These are phyloP conservation scores for Callithrix jacchus DNA, from an alignment of 2,113 vertebrate genomes.

Conservation along the genomic window DNA sequence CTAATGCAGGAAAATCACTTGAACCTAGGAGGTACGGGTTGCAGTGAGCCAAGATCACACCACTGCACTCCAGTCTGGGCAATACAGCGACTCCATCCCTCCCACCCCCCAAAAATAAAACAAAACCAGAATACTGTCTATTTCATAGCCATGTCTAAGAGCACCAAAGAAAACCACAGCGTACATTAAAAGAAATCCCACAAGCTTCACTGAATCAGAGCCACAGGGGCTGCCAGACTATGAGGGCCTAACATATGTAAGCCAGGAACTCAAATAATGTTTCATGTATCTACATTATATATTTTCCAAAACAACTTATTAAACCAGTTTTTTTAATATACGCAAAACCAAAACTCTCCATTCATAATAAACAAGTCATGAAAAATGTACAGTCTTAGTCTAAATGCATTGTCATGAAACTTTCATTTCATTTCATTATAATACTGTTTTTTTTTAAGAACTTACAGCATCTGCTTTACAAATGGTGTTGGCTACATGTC, in stretches of 20 bases:
- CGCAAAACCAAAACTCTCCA: slow-evolving; percentile 9
- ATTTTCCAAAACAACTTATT: slow-evolving; percentile 19
- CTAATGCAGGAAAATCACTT: no score
- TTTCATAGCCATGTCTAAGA: neutral
- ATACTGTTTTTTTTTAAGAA: slow-evolving; percentile 42
- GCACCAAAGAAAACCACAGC: neutral
- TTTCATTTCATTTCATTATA: slow-evolving; percentile 24
- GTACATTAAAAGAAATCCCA: neutral
- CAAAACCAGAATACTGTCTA: neutral
- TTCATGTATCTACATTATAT: neutral
- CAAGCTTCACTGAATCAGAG: neutral
- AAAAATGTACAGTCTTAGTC: neutral
- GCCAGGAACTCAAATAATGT: neutral
- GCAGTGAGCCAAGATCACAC: no score
- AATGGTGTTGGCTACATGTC: slow-evolving; percentile 97
- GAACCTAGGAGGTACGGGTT: no score
- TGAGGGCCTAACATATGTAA: neutral
- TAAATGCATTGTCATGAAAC: neutral
- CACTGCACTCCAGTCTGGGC: no score
- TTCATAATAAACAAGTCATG: neutral
- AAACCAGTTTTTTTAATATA: slow-evolving; percentile 3
- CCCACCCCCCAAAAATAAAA: neutral
- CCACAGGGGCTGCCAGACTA: neutral
- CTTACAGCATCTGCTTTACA: slow-evolving; percentile 97
- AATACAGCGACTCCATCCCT: no score